These are phyloP conservation scores for Palaemon carinicauda DNA, from an alignment of 1,140 invertebrate species.

Conservation along the genomic window DNA sequence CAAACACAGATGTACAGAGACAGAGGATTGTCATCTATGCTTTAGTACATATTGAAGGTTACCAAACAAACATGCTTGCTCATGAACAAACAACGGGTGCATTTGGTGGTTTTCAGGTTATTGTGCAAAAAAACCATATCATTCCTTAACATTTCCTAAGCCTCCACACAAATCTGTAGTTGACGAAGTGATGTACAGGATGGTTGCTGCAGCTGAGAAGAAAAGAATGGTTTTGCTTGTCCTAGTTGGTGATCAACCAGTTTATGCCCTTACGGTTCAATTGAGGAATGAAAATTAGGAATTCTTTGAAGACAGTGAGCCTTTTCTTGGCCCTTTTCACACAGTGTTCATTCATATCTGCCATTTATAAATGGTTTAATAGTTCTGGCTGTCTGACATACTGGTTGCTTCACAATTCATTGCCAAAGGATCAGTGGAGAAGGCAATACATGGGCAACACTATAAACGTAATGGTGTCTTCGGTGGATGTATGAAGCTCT, in stretches of 20 bases:
- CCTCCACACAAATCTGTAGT: too few relatives aligned
- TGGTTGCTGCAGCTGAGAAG: too few relatives aligned
- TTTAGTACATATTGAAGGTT: background rate
- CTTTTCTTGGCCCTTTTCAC: background rate
- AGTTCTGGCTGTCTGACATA: conserved; percentile 12
- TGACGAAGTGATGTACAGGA: too few relatives aligned
- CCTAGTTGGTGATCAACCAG: conserved; percentile 8
- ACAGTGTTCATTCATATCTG: too few relatives aligned
- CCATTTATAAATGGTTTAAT: conserved; percentile 18
- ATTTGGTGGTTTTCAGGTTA: conserved; percentile 10
- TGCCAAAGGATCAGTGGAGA: background rate
- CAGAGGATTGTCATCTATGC: background rate
- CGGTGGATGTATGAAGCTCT: conserved; percentile 2
- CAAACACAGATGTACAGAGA: conserved; percentile 1
- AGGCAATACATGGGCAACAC: background rate
- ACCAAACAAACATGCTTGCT: conserved; percentile 19
- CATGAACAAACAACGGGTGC: too few relatives aligned
- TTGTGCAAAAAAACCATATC: conserved; percentile 1
- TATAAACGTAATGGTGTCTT: background rate
- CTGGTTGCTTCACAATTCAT: background rate
- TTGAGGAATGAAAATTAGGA: background rate
- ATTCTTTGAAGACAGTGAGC: background rate
- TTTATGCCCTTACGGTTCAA: conserved; percentile 11
- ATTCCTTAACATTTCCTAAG: too few relatives aligned
- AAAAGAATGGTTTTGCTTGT: too few relatives aligned